phyloP scores from a whole-genome alignment of 2,797 vertebrate species.

The Danio albolineatus region DNA sequence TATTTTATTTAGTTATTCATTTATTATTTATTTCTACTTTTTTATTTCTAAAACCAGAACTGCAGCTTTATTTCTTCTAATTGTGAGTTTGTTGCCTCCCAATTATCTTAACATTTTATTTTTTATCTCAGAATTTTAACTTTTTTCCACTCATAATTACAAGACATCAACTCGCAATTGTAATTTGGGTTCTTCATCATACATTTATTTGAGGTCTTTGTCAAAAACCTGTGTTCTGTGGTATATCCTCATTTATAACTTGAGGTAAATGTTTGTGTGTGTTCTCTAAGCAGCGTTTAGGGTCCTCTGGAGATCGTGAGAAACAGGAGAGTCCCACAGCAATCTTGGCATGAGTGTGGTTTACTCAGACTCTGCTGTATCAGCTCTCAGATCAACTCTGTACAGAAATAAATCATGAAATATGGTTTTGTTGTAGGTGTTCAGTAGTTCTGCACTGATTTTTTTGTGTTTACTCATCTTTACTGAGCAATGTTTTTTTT shows the following conservation, averaged over 20 bases:
- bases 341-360: conserved; percentile 12
- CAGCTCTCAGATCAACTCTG: conserved; percentile 5
- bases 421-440: not conserved
- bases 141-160: not conserved
- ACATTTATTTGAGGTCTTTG: not conserved
- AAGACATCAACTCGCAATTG: not conserved
- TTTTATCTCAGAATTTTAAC: no score
- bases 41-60: no score
- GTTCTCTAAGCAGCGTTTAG: not conserved
- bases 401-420: not conserved
- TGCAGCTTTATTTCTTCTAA: no score
- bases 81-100: no score
- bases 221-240: not conserved
- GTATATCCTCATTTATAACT: not conserved
- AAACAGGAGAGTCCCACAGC: conserved; percentile 24
- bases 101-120: no score
- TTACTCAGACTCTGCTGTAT: conserved; percentile 3
- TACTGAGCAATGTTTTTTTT: conserved; percentile 25
- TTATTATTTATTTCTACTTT: no score
- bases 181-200: not conserved
- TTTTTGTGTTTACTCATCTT: not conserved
- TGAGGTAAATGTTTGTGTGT: not conserved
- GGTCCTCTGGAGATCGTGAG: conserved; percentile 24
- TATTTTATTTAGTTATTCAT: no score
- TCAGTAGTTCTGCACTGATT: conserved; percentile 2